Base-by-base conservation (phyloP, 2,113 vertebrate species). In the Leptocoma aspasia region DNA sequence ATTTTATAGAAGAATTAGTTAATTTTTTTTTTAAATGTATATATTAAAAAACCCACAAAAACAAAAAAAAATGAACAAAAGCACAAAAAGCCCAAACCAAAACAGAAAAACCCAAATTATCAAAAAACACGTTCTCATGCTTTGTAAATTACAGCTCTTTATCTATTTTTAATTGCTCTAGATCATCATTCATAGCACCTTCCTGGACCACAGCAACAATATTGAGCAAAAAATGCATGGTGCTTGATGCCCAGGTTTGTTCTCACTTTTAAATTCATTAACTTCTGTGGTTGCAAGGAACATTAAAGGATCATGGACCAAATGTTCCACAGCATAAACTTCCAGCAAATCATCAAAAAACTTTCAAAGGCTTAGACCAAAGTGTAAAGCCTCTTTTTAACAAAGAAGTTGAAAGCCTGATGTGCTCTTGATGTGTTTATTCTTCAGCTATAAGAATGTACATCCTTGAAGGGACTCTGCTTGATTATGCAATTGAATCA, bases 101-200 rank as follows among this genome's bases (percentile, higher is more conserved):
- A 53, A 15, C 6, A 39, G 16, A 53, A 87, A 60, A 9, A 0
- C 3, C 9, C 5, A 50, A 54, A 9, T 37, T 35, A 31, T 6
- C 10, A 53, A 31, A 61, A 35, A 0, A 1, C 2, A 3, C 15
- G 16, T 49, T 54, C 30, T 64, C 0, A 1, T 65, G 14, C 3
- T 60, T 24, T 86, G 8, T 42, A 56, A 65, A 65, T 57, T 47
- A 35, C 22, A 73, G 8, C 15, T 83, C 33, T 65, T 77, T 44
- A 44, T 17, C 18, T 56, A 31, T 45, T 90, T 56, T 33, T 6
- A 24, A 47, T 41, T 87, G 26, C 21, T 90, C 33, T 47, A 30
- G 9, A 24, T 66, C 37, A 37, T 15, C 12, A 45, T 11, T 15
- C 37, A 31, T 31, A 45, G 27, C 66, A 72, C 10, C 45, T 75